Evolutionary conservation across 2,888 invertebrate genomes (phyloP).

Genomic region (Caenorhabditis doughertyi): DNA sequence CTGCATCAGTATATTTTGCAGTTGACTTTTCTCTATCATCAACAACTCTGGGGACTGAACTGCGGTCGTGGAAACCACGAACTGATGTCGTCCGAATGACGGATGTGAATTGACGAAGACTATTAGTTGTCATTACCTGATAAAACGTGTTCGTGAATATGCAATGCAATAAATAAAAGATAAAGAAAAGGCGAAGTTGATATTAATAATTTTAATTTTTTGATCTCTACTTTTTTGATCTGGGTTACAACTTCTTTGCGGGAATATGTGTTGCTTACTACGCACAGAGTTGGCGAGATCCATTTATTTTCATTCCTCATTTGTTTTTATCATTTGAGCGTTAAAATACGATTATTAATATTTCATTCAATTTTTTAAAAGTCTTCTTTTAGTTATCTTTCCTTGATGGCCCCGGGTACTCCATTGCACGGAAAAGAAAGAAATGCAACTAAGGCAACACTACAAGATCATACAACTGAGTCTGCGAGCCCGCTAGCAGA

Average conservation of each 20-base stretch:
- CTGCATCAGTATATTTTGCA: constrained; percentile 62
- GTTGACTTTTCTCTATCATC: constrained; percentile 78
- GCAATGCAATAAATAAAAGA: no score
- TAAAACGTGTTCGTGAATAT: no score
- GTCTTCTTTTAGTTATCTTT: background rate
- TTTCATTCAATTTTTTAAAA: background rate
- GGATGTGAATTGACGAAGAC: constrained; percentile 19
- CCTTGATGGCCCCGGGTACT: constrained; percentile 6
- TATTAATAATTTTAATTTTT: no score
- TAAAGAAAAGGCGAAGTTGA: no score
- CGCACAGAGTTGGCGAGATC: no score
- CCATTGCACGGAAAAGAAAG: background rate
- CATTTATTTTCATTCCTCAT: background rate
- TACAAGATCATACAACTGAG: background rate
- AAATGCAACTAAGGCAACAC: background rate
- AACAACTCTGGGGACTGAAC: constrained; percentile 78
- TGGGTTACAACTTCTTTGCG: no score
- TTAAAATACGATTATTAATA: no score
- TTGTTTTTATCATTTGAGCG: background rate
- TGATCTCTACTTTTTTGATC: constrained; percentile 10
- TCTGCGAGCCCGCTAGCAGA: background rate
- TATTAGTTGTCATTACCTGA: constrained; percentile 42
- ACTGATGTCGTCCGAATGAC: constrained; percentile 42
- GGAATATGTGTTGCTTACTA: no score
- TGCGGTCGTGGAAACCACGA: constrained; percentile 75